A percentile compares a stretch with the other conserved stretches of the same genome.
phyloP scores from a whole-genome alignment of 2,797 vertebrate genomes.

The Rhabdophis nuchalis region DNA sequence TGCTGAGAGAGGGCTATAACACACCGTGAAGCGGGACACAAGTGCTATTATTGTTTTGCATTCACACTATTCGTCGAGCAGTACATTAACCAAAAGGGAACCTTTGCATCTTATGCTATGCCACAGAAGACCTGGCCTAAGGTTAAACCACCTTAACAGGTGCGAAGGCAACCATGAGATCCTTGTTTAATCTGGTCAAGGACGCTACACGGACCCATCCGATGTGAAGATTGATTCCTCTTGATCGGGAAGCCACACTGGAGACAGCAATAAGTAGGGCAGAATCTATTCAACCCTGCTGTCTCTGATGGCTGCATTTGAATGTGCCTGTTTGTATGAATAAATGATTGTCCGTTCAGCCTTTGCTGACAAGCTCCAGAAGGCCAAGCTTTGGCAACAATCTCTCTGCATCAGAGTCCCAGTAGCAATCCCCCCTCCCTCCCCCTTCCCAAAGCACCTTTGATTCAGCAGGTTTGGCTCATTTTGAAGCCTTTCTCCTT shows the following conservation, averaged over 20 bases:
- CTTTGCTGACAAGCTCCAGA: background rate
- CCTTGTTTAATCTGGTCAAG: background rate
- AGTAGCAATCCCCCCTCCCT: background rate
- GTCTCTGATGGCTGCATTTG: background rate
- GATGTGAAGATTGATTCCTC: background rate
- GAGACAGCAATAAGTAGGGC: background rate
- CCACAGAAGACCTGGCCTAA: background rate
- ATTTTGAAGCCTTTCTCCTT: conserved; percentile 52
- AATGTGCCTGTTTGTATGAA: background rate
- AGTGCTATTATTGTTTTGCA: background rate
- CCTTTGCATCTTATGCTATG: background rate
- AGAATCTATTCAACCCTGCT: background rate
- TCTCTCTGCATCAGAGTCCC: background rate
- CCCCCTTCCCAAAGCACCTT: background rate
- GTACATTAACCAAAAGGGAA: background rate
- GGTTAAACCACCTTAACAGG: background rate
- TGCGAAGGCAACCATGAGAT: background rate
- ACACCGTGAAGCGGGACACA: too few species aligned
- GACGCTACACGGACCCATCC: background rate
- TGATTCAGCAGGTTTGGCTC: background rate
- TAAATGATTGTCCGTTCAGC: background rate
- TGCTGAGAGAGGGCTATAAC: too few species aligned
- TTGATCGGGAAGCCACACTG: background rate
- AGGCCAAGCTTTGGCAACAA: background rate
- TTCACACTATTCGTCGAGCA: background rate